A percentile compares a stretch with the other conserved stretches of the same genome.
Conservation (phyloP, 2,113 vertebrate genomes). For the Oreotragus oreotragus region DNA sequence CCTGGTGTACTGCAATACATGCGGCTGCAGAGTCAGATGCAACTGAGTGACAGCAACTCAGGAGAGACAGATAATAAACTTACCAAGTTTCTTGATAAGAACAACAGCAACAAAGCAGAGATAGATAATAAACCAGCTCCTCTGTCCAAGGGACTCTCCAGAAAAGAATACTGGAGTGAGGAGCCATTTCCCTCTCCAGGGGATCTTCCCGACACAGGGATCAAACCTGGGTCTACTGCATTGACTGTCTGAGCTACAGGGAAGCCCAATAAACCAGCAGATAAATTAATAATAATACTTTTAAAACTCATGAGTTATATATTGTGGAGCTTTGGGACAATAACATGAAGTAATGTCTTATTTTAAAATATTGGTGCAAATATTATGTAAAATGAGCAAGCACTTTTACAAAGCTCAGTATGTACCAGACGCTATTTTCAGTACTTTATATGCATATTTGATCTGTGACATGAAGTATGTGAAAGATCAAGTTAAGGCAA, state of each 20-base stretch:
- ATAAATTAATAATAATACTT: neutral
- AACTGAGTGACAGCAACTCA: neutral
- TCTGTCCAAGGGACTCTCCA: neutral
- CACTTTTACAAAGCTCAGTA: neutral
- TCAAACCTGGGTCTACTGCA: neutral
- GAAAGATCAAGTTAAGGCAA: neutral
- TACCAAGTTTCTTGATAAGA: neutral
- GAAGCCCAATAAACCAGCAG: neutral
- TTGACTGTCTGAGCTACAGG: neutral
- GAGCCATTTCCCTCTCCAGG: neutral
- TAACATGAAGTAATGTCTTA: neutral
- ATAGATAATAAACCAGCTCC: neutral
- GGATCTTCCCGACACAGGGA: neutral
- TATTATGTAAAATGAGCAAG: neutral
- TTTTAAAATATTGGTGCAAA: neutral
- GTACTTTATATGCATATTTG: neutral
- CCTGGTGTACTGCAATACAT: fast-evolving
- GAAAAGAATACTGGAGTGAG: neutral
- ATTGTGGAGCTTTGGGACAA: neutral
- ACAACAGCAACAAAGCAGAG: neutral
- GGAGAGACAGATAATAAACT: neutral
- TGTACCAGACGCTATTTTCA: neutral
- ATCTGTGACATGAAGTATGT: neutral
- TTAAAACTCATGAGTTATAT: neutral
- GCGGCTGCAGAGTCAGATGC: fast-evolving